Evolutionary conservation across 2,888 invertebrate species (phyloP).

Genomic region (Tortrix viridana): DNA sequence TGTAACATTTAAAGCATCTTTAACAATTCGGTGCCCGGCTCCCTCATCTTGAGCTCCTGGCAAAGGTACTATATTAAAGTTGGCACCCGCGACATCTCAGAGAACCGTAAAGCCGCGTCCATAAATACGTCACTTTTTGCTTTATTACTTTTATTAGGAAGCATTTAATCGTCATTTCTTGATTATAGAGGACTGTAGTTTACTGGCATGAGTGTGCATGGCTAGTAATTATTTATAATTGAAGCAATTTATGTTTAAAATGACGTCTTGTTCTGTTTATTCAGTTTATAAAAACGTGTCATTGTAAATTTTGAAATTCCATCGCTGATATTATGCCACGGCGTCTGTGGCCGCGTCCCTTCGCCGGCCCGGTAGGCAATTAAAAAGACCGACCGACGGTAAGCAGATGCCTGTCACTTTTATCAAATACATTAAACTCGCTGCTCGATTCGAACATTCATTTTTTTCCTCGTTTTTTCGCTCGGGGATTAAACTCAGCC

Average conservation of each 20-base stretch:
- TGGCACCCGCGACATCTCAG: conserved; percentile 14
- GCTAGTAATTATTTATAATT: conserved; percentile 35
- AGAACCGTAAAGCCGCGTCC: conserved; percentile 15
- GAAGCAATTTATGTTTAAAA: conserved; percentile 23
- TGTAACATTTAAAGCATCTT: conserved; percentile 16
- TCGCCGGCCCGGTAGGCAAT: conserved; percentile 76
- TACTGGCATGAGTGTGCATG: conserved; percentile 18
- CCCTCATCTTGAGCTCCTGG: no score
- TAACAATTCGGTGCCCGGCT: no score
- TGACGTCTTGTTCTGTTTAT: conserved; percentile 27
- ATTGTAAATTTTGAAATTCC: conserved; percentile 18
- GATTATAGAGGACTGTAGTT: conserved; percentile 34
- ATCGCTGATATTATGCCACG: conserved; percentile 38
- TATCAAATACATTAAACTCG: conserved; percentile 83
- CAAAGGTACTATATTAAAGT: conserved; percentile 8
- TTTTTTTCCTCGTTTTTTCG: conserved; percentile 62
- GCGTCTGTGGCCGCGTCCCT: conserved; percentile 47
- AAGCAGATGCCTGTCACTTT: conserved; percentile 81
- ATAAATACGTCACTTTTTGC: conserved; percentile 27
- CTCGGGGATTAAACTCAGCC: conserved; percentile 67
- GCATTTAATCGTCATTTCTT: conserved; percentile 20
- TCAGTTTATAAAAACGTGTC: conserved; percentile 14
- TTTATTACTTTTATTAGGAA: conserved; percentile 22
- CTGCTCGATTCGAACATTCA: conserved; percentile 73
- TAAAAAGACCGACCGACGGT: conserved; percentile 73